These are phyloP conservation scores for Cephus cinctus DNA, from an alignment of 1,140 invertebrate species.

Conservation along the genomic window DNA sequence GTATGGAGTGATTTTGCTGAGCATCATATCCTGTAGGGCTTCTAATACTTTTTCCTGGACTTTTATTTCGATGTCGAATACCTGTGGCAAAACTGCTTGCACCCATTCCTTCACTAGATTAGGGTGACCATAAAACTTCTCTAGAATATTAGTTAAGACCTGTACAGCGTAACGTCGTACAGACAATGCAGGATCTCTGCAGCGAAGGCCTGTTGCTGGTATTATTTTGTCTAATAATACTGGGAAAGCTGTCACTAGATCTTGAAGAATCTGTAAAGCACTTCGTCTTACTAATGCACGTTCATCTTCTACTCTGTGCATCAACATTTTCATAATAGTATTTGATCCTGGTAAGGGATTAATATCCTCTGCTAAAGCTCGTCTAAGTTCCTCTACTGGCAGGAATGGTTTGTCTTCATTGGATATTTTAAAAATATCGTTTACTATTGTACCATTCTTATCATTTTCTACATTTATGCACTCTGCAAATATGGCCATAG, in stretches of 20 bases:
- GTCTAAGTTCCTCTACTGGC: constrained; percentile 23
- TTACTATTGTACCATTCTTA: constrained; percentile 41
- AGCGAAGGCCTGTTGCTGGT: constrained; percentile 53
- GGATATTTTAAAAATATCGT: constrained; percentile 47
- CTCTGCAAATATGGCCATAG: constrained; percentile 57
- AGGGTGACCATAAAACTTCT: constrained; percentile 47
- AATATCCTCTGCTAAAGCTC: constrained; percentile 25
- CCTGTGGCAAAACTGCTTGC: constrained; percentile 58
- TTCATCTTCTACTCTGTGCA: constrained; percentile 56
- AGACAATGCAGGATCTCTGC: constrained; percentile 59
- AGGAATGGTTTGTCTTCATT: constrained; percentile 33
- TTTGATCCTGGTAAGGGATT: constrained; percentile 45
- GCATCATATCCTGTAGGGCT: constrained; percentile 36
- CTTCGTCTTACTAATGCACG: constrained; percentile 62
- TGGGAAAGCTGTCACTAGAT: constrained; percentile 28
- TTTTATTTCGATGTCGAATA: constrained; percentile 62
- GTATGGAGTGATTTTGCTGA: constrained; percentile 25
- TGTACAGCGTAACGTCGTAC: constrained; percentile 61
- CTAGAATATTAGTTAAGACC: constrained; percentile 57
- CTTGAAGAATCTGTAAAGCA: constrained; percentile 56
- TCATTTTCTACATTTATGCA: constrained; percentile 49
- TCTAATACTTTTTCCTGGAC: constrained; percentile 64
- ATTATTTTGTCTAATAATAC: constrained; percentile 17
- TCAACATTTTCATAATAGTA: constrained; percentile 51
- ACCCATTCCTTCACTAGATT: constrained; percentile 55